phyloP scores from a whole-genome alignment of 2,113 vertebrate species.

The Oxygymnocypris stewartii region DNA sequence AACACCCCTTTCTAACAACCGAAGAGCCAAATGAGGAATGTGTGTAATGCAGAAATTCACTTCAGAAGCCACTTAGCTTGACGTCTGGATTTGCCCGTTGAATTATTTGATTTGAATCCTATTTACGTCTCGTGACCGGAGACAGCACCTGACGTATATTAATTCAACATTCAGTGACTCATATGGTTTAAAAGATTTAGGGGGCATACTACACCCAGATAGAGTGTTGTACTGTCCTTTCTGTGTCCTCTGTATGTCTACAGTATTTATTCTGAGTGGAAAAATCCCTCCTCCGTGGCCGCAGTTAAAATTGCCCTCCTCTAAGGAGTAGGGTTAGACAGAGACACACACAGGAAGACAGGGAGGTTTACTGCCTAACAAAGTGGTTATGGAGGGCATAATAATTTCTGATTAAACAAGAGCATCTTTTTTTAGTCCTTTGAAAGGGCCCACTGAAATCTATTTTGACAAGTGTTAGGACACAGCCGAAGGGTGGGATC shows the following conservation, averaged over 20 bases:
- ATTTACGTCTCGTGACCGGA: background rate
- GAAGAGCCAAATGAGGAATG: slow-evolving; percentile 41
- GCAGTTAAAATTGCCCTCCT: slow-evolving; percentile 26
- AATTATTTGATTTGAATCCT: too few species aligned
- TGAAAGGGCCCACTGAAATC: slow-evolving; percentile 52
- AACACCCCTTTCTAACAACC: slow-evolving; percentile 45
- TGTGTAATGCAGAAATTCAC: background rate
- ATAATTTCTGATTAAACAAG: slow-evolving; percentile 67
- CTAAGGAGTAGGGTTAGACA: background rate
- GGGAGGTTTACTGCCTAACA: slow-evolving; percentile 48
- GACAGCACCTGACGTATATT: background rate
- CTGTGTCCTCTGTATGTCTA: slow-evolving; percentile 33
- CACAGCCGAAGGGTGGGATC: slow-evolving; percentile 64
- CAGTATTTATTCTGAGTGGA: slow-evolving; percentile 5
- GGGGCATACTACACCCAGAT: background rate
- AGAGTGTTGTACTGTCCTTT: slow-evolving; percentile 19
- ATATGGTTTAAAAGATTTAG: slow-evolving; percentile 20
- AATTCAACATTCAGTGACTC: slow-evolving; percentile 24
- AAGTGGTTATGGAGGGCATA: slow-evolving; percentile 57
- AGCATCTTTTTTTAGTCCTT: slow-evolving; percentile 23
- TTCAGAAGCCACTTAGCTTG: background rate
- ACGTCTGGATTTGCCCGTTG: background rate
- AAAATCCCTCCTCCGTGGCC: background rate
- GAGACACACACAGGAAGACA: slow-evolving; percentile 30
- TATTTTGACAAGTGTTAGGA: slow-evolving; percentile 62